Evolutionary conservation across 2,888 invertebrate species (phyloP).

Genomic region (Cremastinae sp.): DNA sequence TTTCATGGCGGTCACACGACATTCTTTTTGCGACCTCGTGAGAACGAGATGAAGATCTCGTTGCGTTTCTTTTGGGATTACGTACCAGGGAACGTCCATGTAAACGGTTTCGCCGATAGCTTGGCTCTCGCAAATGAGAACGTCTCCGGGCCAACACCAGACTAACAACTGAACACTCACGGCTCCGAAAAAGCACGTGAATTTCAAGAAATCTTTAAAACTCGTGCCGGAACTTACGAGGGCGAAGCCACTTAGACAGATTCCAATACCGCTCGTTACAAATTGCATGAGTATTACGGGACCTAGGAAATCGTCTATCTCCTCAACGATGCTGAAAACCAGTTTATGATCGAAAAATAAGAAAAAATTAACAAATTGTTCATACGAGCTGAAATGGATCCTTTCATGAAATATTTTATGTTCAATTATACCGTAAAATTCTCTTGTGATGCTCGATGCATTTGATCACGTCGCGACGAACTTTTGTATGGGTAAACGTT

Average conservation of each 20-base stretch:
- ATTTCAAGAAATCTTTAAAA: constrained; percentile 55
- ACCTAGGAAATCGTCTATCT: constrained; percentile 59
- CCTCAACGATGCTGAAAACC: constrained; percentile 57
- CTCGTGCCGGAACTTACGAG: constrained; percentile 31
- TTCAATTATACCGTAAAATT: constrained; percentile 58
- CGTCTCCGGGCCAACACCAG: constrained; percentile 64
- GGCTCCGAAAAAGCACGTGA: constrained; percentile 54
- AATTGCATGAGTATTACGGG: constrained; percentile 66
- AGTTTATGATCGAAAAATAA: too few relatives aligned
- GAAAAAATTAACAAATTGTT: too few relatives aligned
- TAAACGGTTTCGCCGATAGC: constrained; percentile 56
- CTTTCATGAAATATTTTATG: too few relatives aligned
- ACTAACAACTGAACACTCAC: constrained; percentile 57
- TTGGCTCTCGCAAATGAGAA: constrained; percentile 61
- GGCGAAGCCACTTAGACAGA: constrained; percentile 66
- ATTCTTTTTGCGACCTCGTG: constrained; percentile 58
- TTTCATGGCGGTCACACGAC: constrained; percentile 56
- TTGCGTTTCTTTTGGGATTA: constrained; percentile 44
- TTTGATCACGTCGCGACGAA: constrained; percentile 24
- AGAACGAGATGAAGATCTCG: constrained; percentile 58
- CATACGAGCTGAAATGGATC: too few relatives aligned
- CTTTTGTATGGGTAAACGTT: neutral
- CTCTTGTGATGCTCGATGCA: constrained; percentile 60
- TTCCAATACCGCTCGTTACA: constrained; percentile 61
- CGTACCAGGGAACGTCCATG: constrained; percentile 62